These are phyloP conservation scores for Cryptocephalus moraei DNA, from an alignment of 2,888 invertebrate genomes.

Conservation along the genomic window DNA sequence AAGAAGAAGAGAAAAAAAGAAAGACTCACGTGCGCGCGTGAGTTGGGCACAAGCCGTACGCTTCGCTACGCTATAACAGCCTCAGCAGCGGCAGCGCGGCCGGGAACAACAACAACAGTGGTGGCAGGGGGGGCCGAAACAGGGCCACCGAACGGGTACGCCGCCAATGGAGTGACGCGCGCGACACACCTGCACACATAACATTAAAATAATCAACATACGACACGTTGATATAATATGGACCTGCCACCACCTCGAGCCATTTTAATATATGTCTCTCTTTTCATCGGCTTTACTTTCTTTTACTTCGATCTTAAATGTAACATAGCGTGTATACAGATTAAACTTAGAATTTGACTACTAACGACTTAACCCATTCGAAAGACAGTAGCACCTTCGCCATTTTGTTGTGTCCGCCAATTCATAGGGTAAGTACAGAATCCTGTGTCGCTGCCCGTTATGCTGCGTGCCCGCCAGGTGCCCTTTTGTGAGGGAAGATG, in stretches of 20 bases:
- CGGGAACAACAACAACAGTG: conserved; percentile 26
- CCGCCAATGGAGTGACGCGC: conserved; percentile 20
- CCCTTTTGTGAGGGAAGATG: too few species aligned
- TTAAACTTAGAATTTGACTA: too few species aligned
- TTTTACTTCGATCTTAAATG: too few species aligned
- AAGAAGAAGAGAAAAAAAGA: conserved; percentile 14
- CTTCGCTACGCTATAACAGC: conserved; percentile 25
- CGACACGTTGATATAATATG: background rate
- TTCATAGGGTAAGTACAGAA: too few species aligned
- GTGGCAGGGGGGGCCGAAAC: conserved; percentile 29
- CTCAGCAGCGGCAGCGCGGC: conserved; percentile 30
- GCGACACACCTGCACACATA: conserved; percentile 32
- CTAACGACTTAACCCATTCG: too few species aligned
- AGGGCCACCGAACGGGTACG: conserved; percentile 17
- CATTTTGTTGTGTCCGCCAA: too few species aligned
- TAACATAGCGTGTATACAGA: too few species aligned
- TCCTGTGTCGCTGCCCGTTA: too few species aligned
- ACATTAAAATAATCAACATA: conserved; percentile 7
- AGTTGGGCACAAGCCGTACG: conserved; percentile 7
- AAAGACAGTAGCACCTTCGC: too few species aligned
- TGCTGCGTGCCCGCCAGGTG: too few species aligned
- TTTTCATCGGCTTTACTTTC: too few species aligned
- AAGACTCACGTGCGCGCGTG: conserved; percentile 17
- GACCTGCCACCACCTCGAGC: conserved; percentile 15
- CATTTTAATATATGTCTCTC: background rate